Evolutionary conservation across 2,113 vertebrate genomes (phyloP).

Genomic region (Kryptolebias marmoratus): DNA sequence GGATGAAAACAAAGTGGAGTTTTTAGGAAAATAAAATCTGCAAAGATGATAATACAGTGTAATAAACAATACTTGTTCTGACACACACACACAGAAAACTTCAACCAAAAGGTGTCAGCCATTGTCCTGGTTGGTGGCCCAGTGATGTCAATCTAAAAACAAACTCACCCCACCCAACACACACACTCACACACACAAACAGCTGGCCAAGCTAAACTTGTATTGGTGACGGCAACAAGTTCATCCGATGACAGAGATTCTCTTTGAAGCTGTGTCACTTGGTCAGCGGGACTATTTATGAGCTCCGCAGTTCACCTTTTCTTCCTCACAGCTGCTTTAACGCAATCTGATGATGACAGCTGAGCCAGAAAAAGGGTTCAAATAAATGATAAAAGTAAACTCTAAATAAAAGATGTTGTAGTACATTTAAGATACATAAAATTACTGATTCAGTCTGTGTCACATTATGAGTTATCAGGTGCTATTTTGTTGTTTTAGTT

Average conservation of each 20-base stretch:
- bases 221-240: slow-evolving; percentile 65
- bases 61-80: not conserved
- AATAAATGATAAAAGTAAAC: not conserved
- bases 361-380: slow-evolving; percentile 5
- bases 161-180: slow-evolving; percentile 10
- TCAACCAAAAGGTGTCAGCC: slow-evolving; percentile 43
- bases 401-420: too few relatives aligned
- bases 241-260: slow-evolving; percentile 65
- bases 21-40: not conserved
- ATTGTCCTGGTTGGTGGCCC: slow-evolving; percentile 49
- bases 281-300: slow-evolving; percentile 62
- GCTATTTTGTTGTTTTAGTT: not conserved
- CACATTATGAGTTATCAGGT: too few relatives aligned
- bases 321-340: slow-evolving; percentile 59
- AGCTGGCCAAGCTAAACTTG: slow-evolving; percentile 67
- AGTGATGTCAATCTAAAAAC: slow-evolving; percentile 21
- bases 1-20: not conserved
- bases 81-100: slow-evolving; percentile 12
- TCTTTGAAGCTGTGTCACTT: slow-evolving; percentile 70
- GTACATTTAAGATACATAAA: not conserved
- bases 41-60: not conserved
- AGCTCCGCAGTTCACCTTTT: slow-evolving; percentile 51
- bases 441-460: too few relatives aligned
- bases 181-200: slow-evolving; percentile 44
- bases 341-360: slow-evolving; percentile 39